phyloP scores from a whole-genome alignment of 2,113 vertebrate genomes.

The Pseudonaja textilis region DNA sequence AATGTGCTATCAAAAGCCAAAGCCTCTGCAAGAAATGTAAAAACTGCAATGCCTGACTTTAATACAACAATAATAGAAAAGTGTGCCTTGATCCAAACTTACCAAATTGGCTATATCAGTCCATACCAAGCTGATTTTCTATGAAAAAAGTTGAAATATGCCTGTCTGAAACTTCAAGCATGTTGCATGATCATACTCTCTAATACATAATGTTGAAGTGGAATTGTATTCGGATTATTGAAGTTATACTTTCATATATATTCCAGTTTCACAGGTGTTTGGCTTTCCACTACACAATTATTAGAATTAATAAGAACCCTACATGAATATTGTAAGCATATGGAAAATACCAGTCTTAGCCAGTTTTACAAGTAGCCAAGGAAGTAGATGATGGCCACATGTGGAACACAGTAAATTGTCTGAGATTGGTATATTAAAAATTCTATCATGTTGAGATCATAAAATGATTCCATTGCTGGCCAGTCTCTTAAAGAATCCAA shows the following conservation, averaged over 20 bases:
- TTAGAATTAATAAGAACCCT: conserved; percentile 37
- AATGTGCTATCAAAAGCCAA: background rate
- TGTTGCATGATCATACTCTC: conserved; percentile 40
- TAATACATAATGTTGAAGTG: conserved; percentile 54
- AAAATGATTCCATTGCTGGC: fast-evolving
- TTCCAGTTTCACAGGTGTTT: conserved; percentile 61
- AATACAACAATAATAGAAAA: conserved; percentile 13
- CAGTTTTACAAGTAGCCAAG: conserved; percentile 38
- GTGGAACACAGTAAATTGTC: conserved; percentile 35
- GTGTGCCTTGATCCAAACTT: conserved; percentile 12
- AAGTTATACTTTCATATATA: conserved; percentile 51
- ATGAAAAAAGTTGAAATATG: conserved; percentile 49
- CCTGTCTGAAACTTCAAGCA: conserved; percentile 56
- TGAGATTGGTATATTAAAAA: conserved; percentile 20
- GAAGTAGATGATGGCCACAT: conserved; percentile 46
- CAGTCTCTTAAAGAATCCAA: background rate
- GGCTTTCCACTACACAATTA: conserved; percentile 56
- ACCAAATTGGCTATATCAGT: conserved; percentile 33
- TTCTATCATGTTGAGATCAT: background rate
- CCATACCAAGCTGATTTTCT: conserved; percentile 32
- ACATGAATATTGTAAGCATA: conserved; percentile 20
- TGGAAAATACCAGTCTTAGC: conserved; percentile 47
- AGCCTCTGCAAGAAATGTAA: background rate
- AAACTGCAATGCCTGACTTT: background rate
- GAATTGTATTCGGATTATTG: conserved; percentile 74